phyloP scores from a whole-genome alignment of 2,888 invertebrate genomes.

The Tiphia femorata region DNA sequence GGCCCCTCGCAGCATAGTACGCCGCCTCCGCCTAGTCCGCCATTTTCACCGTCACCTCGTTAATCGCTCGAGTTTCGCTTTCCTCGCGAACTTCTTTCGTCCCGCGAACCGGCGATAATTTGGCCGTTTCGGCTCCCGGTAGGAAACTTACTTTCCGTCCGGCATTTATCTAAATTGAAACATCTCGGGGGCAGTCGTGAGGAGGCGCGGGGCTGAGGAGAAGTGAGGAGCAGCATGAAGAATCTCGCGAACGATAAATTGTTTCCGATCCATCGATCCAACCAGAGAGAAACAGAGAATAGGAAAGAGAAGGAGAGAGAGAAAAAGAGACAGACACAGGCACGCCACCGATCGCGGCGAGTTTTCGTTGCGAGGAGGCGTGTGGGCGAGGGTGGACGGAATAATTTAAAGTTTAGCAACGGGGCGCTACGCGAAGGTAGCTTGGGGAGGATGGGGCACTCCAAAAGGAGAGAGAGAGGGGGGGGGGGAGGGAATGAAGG shows the following conservation, averaged over 20 bases:
- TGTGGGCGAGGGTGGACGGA: background rate
- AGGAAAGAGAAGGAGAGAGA: background rate
- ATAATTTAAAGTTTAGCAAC: background rate
- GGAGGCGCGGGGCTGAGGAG: background rate
- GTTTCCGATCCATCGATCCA: no score
- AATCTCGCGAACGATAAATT: no score
- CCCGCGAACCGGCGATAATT: constrained; percentile 7
- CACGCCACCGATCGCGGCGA: no score
- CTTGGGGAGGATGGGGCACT: no score
- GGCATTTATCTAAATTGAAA: constrained; percentile 1
- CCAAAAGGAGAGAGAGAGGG: background rate
- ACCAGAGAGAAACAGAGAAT: no score
- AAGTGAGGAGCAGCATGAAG: no score
- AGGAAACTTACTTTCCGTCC: background rate
- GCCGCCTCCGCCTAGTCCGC: background rate
- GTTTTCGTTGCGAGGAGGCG: no score
- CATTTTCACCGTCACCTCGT: constrained; percentile 4
- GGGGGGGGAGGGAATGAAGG: background rate
- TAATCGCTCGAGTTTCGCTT: constrained; percentile 23
- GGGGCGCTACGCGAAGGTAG: background rate
- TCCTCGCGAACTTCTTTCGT: constrained; percentile 20
- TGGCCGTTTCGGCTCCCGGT: constrained; percentile 3
- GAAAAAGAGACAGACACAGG: no score
- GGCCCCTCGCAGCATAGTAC: background rate
- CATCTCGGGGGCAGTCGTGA: background rate